A percentile compares a stretch with the other conserved stretches of the same genome.
Conservation (phyloP, 2,888 invertebrate genomes). For the Atrina japonica region DNA sequence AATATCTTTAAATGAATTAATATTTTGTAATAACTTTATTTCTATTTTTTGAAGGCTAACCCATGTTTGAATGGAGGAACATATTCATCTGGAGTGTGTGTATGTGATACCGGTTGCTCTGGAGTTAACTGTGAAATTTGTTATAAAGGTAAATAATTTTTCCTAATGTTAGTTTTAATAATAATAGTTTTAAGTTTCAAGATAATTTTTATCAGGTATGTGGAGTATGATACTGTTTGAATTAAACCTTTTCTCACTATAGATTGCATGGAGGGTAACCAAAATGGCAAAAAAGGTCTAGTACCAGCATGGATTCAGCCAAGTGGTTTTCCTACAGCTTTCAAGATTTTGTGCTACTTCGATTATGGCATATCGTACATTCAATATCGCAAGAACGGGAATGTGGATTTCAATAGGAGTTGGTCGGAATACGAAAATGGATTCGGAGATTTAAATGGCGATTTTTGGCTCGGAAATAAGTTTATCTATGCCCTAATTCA, state of each 20-base stretch:
- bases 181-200: too few species aligned
- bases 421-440: slow-evolving; percentile 24
- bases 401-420: slow-evolving; percentile 26
- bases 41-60: too few species aligned
- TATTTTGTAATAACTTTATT: too few species aligned
- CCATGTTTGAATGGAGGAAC: background rate
- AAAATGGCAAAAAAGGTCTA: background rate
- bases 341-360: slow-evolving; percentile 17
- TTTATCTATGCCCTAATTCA: background rate
- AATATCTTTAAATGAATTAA: too few species aligned
- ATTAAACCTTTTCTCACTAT: background rate
- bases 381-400: slow-evolving; percentile 11
- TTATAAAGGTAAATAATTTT: slow-evolving; percentile 11
- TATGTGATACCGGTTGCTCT: slow-evolving; percentile 21
- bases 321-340: slow-evolving; percentile 2
- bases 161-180: background rate
- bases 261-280: slow-evolving; percentile 17
- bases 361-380: slow-evolving; percentile 19
- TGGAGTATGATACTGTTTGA: background rate
- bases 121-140: slow-evolving; percentile 18
- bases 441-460: slow-evolving; percentile 24
- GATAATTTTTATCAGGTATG: background rate
- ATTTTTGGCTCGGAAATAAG: slow-evolving; percentile 28
- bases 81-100: background rate
- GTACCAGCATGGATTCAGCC: slow-evolving; percentile 10